These are phyloP conservation scores for Brachionus rotundiformis DNA, from an alignment of 1,140 invertebrate species.

Conservation along the genomic window DNA sequence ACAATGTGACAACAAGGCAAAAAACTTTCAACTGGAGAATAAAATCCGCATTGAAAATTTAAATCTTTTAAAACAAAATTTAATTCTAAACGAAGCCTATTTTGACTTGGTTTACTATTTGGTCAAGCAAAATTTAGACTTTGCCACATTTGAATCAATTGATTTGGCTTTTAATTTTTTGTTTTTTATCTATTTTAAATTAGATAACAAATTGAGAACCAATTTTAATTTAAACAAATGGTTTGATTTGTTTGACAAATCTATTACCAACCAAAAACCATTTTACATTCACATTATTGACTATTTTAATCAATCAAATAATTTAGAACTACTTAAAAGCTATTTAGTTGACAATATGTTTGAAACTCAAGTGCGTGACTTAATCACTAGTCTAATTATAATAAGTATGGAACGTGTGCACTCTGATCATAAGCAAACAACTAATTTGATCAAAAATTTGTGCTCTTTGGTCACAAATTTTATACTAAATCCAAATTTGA, in stretches of 20 bases:
- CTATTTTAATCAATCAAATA: not conserved
- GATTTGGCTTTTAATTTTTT: conserved; percentile 18
- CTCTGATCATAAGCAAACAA: not conserved
- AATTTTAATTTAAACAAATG: not conserved
- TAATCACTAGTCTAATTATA: not conserved
- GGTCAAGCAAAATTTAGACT: not conserved
- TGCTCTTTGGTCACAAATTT: not conserved
- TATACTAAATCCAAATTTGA: not conserved
- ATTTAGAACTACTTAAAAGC: not conserved
- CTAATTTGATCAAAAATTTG: not conserved
- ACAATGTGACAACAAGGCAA: not conserved
- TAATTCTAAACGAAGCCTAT: not conserved
- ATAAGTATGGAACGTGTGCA: not conserved
- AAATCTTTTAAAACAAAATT: conserved; percentile 42
- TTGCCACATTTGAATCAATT: not conserved
- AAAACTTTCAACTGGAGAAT: not conserved
- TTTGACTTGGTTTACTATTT: not conserved
- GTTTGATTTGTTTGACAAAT: not conserved
- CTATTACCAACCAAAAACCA: not conserved
- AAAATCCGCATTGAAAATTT: not conserved
- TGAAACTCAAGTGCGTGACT: not conserved
- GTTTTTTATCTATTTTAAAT: conserved; percentile 25
- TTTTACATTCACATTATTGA: not conserved
- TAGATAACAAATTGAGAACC: not conserved
- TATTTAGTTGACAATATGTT: not conserved